Conservation (phyloP, 2,888 invertebrate genomes). For the Furcula furcula region DNA sequence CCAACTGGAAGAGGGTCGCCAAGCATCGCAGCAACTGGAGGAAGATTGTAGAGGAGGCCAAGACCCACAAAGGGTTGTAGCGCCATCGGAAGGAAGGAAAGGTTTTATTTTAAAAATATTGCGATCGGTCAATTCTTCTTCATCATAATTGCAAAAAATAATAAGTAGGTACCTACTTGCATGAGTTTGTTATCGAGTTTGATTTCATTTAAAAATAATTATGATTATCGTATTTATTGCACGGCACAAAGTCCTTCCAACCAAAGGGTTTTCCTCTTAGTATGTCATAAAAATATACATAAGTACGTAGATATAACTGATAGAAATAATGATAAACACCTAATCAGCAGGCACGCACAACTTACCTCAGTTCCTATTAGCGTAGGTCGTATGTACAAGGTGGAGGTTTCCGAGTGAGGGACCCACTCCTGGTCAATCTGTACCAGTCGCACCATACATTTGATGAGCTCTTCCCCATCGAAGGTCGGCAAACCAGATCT, state of each 20-base stretch:
- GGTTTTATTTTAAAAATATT: no score
- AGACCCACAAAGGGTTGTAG: no score
- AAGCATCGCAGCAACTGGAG: no score
- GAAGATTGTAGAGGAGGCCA: no score
- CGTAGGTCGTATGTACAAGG: slow-evolving; percentile 97
- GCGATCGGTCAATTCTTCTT: no score
- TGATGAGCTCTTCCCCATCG: slow-evolving; percentile 91
- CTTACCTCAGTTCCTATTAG: slow-evolving; percentile 97
- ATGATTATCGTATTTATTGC: neutral
- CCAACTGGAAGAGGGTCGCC: no score
- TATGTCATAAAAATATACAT: neutral
- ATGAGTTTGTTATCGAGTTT: neutral
- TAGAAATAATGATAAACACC: no score
- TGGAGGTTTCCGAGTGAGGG: slow-evolving; percentile 93
- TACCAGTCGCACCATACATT: slow-evolving; percentile 91
- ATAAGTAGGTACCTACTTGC: neutral
- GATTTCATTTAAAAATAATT: neutral
- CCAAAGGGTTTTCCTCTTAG: neutral
- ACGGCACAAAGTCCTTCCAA: neutral
- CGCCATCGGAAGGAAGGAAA: no score
- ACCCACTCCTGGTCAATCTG: slow-evolving; percentile 99
- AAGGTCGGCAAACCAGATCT: slow-evolving; percentile 95
- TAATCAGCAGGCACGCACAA: neutral
- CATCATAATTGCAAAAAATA: no score
- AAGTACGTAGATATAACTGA: neutral